phyloP scores from a whole-genome alignment of 2,888 invertebrate species.

The Amphipoea oculea region DNA sequence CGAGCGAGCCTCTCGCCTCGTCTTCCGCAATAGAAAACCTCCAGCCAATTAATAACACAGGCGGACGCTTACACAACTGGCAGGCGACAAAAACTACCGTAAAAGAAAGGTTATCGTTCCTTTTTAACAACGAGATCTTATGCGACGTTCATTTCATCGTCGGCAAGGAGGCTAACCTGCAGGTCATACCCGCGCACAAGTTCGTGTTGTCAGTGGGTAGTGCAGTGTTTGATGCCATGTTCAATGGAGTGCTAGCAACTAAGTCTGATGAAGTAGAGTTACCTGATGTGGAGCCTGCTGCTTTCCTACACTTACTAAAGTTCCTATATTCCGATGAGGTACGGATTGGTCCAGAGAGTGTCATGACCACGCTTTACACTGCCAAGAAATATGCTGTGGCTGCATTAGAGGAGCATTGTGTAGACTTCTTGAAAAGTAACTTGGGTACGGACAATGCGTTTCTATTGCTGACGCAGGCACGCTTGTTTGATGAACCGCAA shows the following conservation, averaged over 20 bases:
- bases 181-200: slow-evolving; percentile 94
- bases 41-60: slow-evolving; percentile 84
- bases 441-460: slow-evolving; percentile 96
- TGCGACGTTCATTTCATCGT: slow-evolving; percentile 95
- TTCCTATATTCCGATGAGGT: slow-evolving; percentile 96
- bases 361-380: slow-evolving; percentile 96
- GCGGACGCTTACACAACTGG: slow-evolving; percentile 91
- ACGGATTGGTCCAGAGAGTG: slow-evolving; percentile 95
- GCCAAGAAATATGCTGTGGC: slow-evolving; percentile 97
- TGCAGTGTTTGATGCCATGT: slow-evolving; percentile 96
- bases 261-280: slow-evolving; percentile 93
- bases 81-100: slow-evolving; percentile 94
- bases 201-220: slow-evolving; percentile 95
- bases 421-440: slow-evolving; percentile 94
- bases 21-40: slow-evolving; percentile 83
- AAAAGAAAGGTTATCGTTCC: slow-evolving; percentile 93
- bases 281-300: slow-evolving; percentile 95
- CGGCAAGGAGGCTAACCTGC: slow-evolving; percentile 92
- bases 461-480: slow-evolving; percentile 94
- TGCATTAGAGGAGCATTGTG: slow-evolving; percentile 95
- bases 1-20: slow-evolving; percentile 79
- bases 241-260: slow-evolving; percentile 94
- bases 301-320: slow-evolving; percentile 93
- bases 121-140: slow-evolving; percentile 88
- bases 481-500: slow-evolving; percentile 95